Base-by-base conservation (phyloP, 2,888 invertebrate genomes). In the Thecophora atra region DNA sequence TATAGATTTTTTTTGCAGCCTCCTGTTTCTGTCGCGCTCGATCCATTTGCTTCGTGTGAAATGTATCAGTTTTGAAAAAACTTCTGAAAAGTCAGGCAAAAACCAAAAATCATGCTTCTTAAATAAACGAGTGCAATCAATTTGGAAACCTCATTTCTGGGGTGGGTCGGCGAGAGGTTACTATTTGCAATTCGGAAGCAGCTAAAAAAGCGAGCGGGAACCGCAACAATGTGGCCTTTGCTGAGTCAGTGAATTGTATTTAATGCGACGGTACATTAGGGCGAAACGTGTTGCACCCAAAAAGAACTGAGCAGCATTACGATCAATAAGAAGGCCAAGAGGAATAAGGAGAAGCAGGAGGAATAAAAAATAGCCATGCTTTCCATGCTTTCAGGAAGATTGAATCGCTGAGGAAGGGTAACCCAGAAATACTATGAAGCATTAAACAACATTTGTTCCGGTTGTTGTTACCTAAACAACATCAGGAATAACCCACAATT, bases 231-330 rank as follows among this genome's bases (percentile, higher is more conserved):
- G 47, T n/a, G n/a, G 47, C 3, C 6, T 26, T 60, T 58, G 60
- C 60, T 47, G 69, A 47, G 47, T 17, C 4, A 60, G 60, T 58
- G 69, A 69, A 58, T 42, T 69, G 24, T 47, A 69, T 69, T 69
- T 69, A 69, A 69, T n/a, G 58, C 47, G 42, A 17, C 28, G 21
- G 47, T 19, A 47, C 69, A 69, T 69, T 69, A 69, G 69, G 44
- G 60, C 15, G 26, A 15, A 28, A 13, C 15, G 19, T 19, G 69
- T 28, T 69, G 56, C 60, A 47, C 58, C 42, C 44, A 42, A 60
- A 42, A 24, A 47, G n/a, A n/a, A 47, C 5, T 7, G n/a, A n/a
- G n/a, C n/a, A n/a, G n/a, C 47, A 60, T 28, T 60, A 58, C 58
- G 60, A 69, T 69, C n/a, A 26, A 30, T 5, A n/a, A 24, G 65